Evolutionary conservation across 2,113 vertebrate species (phyloP).

Genomic region (Mesoclemmys tuberculata): DNA sequence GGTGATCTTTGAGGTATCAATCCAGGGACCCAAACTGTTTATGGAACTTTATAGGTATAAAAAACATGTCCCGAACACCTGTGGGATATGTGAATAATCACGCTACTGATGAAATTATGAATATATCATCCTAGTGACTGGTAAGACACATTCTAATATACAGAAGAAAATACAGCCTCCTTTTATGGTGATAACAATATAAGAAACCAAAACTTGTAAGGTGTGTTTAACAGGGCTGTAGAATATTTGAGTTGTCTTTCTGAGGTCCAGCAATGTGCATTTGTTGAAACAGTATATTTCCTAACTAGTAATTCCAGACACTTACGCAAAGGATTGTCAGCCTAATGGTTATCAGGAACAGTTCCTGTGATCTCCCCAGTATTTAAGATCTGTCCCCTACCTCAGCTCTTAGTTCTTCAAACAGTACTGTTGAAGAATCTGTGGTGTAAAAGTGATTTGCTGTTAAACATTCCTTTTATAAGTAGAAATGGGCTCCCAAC

Average conservation of each 20-base stretch:
- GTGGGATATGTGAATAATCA: not conserved
- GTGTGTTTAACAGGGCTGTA: not conserved
- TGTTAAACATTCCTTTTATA: not conserved
- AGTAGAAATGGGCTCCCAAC: not conserved
- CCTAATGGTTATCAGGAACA: not conserved
- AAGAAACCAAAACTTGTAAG: not conserved
- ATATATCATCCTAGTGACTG: not conserved
- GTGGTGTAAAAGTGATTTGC: not conserved
- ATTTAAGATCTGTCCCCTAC: not conserved
- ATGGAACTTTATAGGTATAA: not conserved
- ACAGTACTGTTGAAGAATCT: accelerated
- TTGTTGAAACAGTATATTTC: not conserved
- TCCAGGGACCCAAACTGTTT: not conserved
- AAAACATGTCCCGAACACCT: not conserved
- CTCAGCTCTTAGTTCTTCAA: accelerated
- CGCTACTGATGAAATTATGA: not conserved
- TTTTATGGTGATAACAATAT: not conserved
- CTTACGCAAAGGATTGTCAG: not conserved
- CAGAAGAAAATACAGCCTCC: not conserved
- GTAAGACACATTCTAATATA: not conserved
- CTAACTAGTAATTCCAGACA: not conserved
- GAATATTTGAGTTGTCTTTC: not conserved
- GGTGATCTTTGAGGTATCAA: not conserved
- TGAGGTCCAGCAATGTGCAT: not conserved
- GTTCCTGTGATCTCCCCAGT: not conserved